Conservation (phyloP, 2,113 vertebrate species). For the Talpa occidentalis region DNA sequence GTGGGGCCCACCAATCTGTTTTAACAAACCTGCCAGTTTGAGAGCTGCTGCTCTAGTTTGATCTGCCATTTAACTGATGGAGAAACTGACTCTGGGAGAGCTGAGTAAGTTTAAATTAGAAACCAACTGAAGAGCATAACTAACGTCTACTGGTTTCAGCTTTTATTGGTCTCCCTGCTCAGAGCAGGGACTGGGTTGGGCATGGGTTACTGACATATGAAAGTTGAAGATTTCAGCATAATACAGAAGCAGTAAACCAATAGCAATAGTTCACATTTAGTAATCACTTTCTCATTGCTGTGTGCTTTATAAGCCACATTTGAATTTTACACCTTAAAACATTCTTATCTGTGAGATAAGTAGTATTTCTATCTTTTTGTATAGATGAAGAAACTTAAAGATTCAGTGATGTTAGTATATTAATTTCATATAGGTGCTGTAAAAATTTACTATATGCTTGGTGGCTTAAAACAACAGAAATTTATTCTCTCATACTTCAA, state of each 20-base stretch:
- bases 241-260: background rate
- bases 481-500: constrained; percentile 22
- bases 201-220: background rate
- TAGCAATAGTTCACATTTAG: background rate
- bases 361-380: background rate
- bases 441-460: constrained; percentile 5
- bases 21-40: background rate
- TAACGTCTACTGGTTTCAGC: background rate
- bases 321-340: background rate
- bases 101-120: background rate
- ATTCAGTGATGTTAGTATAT: background rate
- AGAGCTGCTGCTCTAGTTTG: background rate
- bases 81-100: background rate
- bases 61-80: constrained; percentile 15
- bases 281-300: background rate
- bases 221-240: background rate
- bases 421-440: background rate
- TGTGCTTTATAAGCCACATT: background rate
- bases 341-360: background rate
- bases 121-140: background rate
- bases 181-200: background rate
- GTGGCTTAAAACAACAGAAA: constrained; percentile 36
- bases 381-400: background rate
- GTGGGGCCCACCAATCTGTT: background rate
- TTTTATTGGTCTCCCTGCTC: background rate